phyloP scores from a whole-genome alignment of 2,888 invertebrate genomes.

The Microctonus hyperodae region DNA sequence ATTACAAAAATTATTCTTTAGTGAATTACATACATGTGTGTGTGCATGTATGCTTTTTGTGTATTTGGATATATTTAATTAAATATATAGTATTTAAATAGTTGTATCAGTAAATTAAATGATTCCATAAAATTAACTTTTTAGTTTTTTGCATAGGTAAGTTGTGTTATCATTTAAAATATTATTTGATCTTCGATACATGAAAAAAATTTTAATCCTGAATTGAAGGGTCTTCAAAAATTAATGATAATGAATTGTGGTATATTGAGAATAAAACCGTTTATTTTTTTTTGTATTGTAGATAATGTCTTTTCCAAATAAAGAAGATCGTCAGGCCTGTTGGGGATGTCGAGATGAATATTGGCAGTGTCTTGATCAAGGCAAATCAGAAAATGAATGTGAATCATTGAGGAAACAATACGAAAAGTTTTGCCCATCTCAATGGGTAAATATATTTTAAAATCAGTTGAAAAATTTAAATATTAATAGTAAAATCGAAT shows the following conservation, averaged over 20 bases:
- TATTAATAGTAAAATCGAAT: too few species aligned
- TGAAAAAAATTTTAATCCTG: background rate
- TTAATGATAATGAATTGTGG: background rate
- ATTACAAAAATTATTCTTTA: background rate
- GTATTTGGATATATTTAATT: background rate
- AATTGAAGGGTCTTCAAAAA: too few species aligned
- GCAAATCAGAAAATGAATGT: constrained; percentile 74
- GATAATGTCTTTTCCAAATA: constrained; percentile 81
- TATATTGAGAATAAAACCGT: constrained; percentile 2
- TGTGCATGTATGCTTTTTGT: background rate
- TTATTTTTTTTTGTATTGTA: background rate
- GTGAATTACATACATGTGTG: background rate
- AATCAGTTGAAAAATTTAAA: too few species aligned
- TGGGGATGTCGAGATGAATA: constrained; percentile 87
- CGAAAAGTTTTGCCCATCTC: constrained; percentile 79
- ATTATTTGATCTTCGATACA: background rate
- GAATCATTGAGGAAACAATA: constrained; percentile 75
- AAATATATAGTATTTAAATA: background rate
- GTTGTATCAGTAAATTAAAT: constrained; percentile 20
- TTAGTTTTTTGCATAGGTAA: constrained; percentile 30
- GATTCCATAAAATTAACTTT: background rate
- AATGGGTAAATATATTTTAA: constrained; percentile 72
- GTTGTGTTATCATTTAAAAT: constrained; percentile 15
- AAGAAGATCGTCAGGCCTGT: constrained; percentile 80
- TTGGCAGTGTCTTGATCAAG: constrained; percentile 87